Conservation (phyloP, 2,113 vertebrate species). For the Syngnathoides biaculeatus region DNA sequence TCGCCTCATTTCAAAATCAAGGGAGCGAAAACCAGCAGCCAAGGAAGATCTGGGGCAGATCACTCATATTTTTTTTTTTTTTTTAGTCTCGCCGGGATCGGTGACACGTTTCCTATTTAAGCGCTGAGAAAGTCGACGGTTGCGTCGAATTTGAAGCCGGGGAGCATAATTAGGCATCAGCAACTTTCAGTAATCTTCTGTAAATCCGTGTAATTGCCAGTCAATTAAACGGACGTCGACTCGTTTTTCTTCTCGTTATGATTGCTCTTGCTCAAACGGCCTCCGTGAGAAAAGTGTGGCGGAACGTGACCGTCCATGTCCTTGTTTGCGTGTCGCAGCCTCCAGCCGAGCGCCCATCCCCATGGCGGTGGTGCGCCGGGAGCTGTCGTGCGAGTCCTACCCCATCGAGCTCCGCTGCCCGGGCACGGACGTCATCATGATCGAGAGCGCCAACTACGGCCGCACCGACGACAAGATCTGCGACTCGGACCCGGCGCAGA, state of each 20-base stretch:
- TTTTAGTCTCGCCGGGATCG: constrained; percentile 30
- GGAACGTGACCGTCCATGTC: neutral
- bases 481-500: constrained; percentile 97
- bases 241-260: neutral
- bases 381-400: constrained; percentile 98
- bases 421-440: constrained; percentile 98
- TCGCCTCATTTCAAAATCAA: constrained; percentile 26
- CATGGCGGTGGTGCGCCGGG: constrained; percentile 96
- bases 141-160: constrained; percentile 27
- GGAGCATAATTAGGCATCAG: constrained; percentile 37
- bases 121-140: constrained; percentile 12
- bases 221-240: constrained; percentile 26
- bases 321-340: constrained; percentile 65
- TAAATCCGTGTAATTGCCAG: constrained; percentile 26
- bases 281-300: neutral
- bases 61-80: too few relatives aligned
- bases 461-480: constrained; percentile 98
- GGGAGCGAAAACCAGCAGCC: constrained; percentile 16
- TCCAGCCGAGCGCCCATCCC: constrained; percentile 91
- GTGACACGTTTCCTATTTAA: constrained; percentile 34
- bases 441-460: constrained; percentile 98
- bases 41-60: constrained; percentile 19
- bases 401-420: constrained; percentile 97
- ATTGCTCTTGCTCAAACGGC: neutral
- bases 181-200: constrained; percentile 37